A percentile compares a stretch with the other conserved stretches of the same genome.
Conservation (phyloP, 2,888 invertebrate genomes). For the Tridacna gigas region DNA sequence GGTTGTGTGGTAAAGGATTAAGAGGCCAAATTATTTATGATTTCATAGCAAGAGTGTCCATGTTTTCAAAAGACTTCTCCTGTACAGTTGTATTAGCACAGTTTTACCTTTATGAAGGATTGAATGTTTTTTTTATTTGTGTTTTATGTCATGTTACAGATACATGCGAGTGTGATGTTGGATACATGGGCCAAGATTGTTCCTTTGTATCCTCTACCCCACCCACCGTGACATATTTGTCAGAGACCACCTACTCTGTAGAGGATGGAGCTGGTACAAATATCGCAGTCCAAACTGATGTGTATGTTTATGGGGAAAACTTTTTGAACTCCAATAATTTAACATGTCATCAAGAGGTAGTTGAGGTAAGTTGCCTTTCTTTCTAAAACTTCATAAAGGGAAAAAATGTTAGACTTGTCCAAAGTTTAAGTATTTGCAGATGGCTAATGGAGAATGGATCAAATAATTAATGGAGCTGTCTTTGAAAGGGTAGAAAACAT, state of each 20-base stretch:
- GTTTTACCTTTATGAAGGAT: too few species aligned
- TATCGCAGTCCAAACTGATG: slow-evolving; percentile 3
- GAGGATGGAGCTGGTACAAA: not conserved
- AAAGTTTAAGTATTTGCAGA: not conserved
- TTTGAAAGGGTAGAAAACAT: not conserved
- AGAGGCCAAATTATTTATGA: too few species aligned
- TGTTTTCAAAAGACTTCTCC: too few species aligned
- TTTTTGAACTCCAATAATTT: slow-evolving; percentile 38
- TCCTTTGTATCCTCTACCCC: slow-evolving; percentile 22
- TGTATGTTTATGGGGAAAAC: slow-evolving; percentile 34
- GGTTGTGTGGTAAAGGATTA: too few species aligned
- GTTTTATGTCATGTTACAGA: slow-evolving; percentile 8
- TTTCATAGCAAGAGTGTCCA: too few species aligned
- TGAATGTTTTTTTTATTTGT: too few species aligned
- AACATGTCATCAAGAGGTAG: slow-evolving; percentile 39
- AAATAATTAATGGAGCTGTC: not conserved
- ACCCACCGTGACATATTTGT: slow-evolving; percentile 27
- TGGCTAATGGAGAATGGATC: not conserved
- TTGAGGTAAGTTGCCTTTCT: slow-evolving; percentile 24
- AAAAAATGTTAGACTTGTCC: not conserved
- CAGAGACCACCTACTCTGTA: slow-evolving; percentile 29
- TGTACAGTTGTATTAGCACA: too few species aligned
- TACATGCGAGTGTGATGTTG: slow-evolving; percentile 34
- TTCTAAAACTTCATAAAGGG: too few species aligned
- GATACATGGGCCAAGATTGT: slow-evolving; percentile 43